Conservation (phyloP, 2,888 invertebrate species). For the Apomyelois bistriatella region DNA sequence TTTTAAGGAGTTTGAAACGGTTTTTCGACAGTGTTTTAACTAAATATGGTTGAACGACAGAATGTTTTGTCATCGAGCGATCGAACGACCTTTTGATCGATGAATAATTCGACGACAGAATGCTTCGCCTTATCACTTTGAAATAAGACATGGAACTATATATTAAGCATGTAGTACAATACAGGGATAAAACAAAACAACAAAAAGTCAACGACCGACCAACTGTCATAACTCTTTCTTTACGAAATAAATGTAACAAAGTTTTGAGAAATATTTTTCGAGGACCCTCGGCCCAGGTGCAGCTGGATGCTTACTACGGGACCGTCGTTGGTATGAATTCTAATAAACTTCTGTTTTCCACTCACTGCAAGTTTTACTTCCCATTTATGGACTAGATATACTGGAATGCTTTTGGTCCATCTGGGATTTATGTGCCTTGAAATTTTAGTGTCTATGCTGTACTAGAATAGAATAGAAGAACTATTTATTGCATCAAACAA, state of each 20-base stretch:
- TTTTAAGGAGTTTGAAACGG: too few relatives aligned
- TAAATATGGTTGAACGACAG: too few relatives aligned
- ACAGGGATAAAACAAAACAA: not conserved
- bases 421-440: not conserved
- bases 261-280: slow-evolving; percentile 50
- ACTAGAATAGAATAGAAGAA: too few relatives aligned
- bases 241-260: slow-evolving; percentile 31
- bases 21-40: too few relatives aligned
- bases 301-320: slow-evolving; percentile 11
- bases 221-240: slow-evolving; percentile 21
- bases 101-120: too few relatives aligned
- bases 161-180: not conserved
- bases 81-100: too few relatives aligned
- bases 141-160: not conserved
- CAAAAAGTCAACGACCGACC: not conserved
- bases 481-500: too few relatives aligned
- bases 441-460: not conserved
- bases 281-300: slow-evolving; percentile 9
- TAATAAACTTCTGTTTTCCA: slow-evolving; percentile 30
- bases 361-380: not conserved
- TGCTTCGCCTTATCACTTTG: too few relatives aligned
- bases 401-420: not conserved
- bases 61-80: too few relatives aligned
- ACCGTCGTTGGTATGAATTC: slow-evolving; percentile 30
- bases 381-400: slow-evolving; percentile 2